These are phyloP conservation scores for Aselliscus stoliczkanus DNA, from an alignment of 2,797 vertebrate species.

Conservation along the genomic window DNA sequence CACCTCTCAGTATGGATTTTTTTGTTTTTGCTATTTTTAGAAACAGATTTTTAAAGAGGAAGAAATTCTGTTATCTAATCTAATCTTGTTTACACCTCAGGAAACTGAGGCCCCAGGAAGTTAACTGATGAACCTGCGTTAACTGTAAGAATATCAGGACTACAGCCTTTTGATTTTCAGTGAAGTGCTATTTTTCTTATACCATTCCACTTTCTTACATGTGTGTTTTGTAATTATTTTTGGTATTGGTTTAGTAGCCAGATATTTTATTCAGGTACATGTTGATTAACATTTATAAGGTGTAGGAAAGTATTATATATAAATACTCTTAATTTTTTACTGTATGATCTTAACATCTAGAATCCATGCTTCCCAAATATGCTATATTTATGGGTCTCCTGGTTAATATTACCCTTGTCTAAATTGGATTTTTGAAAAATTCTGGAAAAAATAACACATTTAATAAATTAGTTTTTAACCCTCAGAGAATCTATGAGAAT, in stretches of 20 bases:
- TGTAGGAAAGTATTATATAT: not conserved
- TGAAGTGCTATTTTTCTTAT: not conserved
- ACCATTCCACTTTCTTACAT: not conserved
- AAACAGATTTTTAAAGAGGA: constrained; percentile 31
- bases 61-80: not conserved
- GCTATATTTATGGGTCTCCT: not conserved
- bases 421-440: not conserved
- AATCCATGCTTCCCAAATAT: not conserved
- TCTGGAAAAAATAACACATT: constrained; percentile 1
- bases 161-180: not conserved
- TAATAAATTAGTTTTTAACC: constrained; percentile 11
- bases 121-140: not conserved
- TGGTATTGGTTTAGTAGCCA: constrained; percentile 2
- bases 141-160: not conserved
- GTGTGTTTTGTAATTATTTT: not conserved
- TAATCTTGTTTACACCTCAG: constrained; percentile 23
- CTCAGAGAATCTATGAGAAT: constrained; percentile 31
- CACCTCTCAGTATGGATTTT: not conserved
- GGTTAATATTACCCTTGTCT: constrained; percentile 18
- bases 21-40: not conserved
- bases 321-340: constrained; percentile 19
- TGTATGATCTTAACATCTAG: constrained; percentile 22
- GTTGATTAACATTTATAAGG: constrained; percentile 28
- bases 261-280: not conserved
- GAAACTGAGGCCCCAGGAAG: not conserved